Conservation (phyloP, 2,797 vertebrate species). For the Malurus splendens region DNA sequence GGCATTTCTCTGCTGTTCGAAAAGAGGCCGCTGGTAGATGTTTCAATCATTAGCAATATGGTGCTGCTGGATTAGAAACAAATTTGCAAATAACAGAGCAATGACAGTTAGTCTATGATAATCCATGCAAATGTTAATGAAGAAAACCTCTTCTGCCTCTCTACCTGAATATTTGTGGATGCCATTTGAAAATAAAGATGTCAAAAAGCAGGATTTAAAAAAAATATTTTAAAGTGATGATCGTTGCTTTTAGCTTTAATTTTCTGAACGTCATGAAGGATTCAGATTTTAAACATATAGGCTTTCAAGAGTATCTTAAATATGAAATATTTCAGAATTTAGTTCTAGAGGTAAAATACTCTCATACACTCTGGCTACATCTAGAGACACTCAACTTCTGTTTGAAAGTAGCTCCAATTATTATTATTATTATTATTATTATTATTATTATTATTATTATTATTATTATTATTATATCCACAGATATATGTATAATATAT, state of each 20-base stretch:
- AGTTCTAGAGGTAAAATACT: not conserved
- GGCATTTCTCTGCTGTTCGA: conserved; percentile 62
- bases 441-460: too few species aligned
- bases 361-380: not conserved
- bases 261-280: conserved; percentile 19
- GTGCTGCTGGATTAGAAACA: conserved; percentile 66
- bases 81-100: conserved; percentile 61
- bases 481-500: too few species aligned
- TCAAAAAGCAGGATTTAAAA: conserved; percentile 13
- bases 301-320: not conserved
- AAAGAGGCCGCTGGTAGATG: conserved; percentile 61
- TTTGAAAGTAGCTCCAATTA: not conserved
- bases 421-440: too few species aligned
- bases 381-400: not conserved
- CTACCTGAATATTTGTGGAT: conserved; percentile 57
- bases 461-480: too few species aligned
- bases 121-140: conserved; percentile 54
- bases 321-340: not conserved
- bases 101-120: conserved; percentile 54
- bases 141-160: conserved; percentile 34
- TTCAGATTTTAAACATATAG: not conserved
- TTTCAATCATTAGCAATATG: conserved; percentile 70
- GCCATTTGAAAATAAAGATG: conserved; percentile 40
- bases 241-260: conserved; percentile 45
- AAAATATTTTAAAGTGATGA: not conserved